These are phyloP conservation scores for Gonioctena quinquepunctata DNA, from an alignment of 1,140 invertebrate genomes.

Conservation along the genomic window DNA sequence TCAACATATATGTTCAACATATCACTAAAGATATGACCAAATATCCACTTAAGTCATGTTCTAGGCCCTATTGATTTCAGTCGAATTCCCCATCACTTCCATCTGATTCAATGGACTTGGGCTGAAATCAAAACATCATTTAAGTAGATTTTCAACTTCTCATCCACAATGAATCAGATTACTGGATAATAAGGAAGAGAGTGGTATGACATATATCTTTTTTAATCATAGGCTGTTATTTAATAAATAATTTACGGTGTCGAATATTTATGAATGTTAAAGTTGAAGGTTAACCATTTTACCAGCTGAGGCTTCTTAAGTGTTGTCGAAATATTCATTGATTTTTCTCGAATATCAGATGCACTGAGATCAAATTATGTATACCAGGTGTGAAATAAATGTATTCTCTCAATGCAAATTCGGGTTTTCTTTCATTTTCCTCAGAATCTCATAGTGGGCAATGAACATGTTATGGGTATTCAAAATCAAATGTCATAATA, in stretches of 20 bases:
- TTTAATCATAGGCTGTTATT: not conserved
- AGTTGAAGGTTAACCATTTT: slow-evolving; percentile 31
- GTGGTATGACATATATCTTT: slow-evolving; percentile 14
- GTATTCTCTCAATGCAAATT: slow-evolving; percentile 40
- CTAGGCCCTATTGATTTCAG: slow-evolving; percentile 38
- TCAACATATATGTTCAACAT: not conserved
- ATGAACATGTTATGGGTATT: too few relatives aligned
- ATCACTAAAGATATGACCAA: slow-evolving; percentile 1
- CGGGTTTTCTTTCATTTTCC: slow-evolving; percentile 23
- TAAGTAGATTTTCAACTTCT: slow-evolving; percentile 6
- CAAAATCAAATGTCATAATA: too few relatives aligned
- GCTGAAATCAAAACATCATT: not conserved
- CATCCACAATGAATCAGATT: not conserved
- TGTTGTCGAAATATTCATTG: not conserved
- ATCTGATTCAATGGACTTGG: not conserved
- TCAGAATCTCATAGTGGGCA: too few relatives aligned
- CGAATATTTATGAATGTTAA: slow-evolving; percentile 27
- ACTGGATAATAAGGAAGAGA: not conserved
- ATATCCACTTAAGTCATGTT: slow-evolving; percentile 30
- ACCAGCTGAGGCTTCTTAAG: slow-evolving; percentile 4
- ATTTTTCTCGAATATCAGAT: not conserved
- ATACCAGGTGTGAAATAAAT: slow-evolving; percentile 25
- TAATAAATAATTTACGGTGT: too few relatives aligned
- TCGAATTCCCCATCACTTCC: not conserved
- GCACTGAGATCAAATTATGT: not conserved